Evolutionary conservation across 2,113 vertebrate species (phyloP).

Genomic region (Zosterops pallidus): DNA sequence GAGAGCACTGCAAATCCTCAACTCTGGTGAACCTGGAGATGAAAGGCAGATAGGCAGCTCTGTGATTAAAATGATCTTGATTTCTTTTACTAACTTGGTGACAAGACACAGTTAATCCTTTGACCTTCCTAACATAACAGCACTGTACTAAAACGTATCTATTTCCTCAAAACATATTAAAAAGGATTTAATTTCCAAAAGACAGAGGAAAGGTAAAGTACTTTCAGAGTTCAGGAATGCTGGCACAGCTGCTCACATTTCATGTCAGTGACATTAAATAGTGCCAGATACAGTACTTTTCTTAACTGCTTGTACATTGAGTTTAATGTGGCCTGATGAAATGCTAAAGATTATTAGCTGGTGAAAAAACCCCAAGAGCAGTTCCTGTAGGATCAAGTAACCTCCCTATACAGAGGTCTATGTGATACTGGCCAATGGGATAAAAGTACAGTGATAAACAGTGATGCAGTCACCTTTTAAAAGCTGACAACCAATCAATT

Average conservation of each 20-base stretch:
- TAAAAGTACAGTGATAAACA: conserved; percentile 7
- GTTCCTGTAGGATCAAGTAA: conserved; percentile 13
- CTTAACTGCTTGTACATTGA: conserved; percentile 43
- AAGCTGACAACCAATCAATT: background rate
- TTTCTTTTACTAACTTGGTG: conserved; percentile 11
- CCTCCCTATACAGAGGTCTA: background rate
- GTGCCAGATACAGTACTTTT: conserved; percentile 39
- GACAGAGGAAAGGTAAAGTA: conserved; percentile 6
- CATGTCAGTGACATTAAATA: conserved; percentile 50
- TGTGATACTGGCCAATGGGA: background rate
- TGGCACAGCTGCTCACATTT: conserved; percentile 33
- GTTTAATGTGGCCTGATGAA: conserved; percentile 49
- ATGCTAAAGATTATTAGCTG: conserved; percentile 31
- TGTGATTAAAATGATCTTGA: background rate
- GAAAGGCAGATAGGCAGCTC: background rate
- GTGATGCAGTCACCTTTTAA: background rate
- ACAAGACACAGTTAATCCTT: conserved; percentile 12
- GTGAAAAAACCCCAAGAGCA: background rate
- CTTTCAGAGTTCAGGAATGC: conserved; percentile 4
- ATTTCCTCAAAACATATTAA: conserved; percentile 8
- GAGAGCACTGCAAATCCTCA: background rate
- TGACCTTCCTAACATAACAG: conserved; percentile 1
- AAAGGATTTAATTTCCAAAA: conserved; percentile 7
- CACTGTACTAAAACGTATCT: background rate
- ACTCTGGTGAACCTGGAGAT: background rate